A percentile compares a stretch with the other conserved stretches of the same genome.
phyloP scores from a whole-genome alignment of 2,888 invertebrate genomes.

The Patella depressa region DNA sequence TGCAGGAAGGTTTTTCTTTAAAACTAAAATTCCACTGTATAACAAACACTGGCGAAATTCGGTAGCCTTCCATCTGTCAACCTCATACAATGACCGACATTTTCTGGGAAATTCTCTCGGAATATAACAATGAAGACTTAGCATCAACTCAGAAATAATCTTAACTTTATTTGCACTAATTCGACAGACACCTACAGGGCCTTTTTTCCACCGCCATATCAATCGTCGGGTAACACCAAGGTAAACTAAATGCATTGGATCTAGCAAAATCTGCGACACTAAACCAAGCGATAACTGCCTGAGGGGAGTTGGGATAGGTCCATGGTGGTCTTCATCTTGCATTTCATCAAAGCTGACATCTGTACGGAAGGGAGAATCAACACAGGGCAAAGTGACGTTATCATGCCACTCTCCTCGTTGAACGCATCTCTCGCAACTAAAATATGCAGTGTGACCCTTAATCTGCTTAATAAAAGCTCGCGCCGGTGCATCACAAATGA shows the following conservation, averaged over 20 bases:
- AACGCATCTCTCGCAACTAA: constrained; percentile 56
- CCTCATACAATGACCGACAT: constrained; percentile 38
- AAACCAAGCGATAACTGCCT: constrained; percentile 31
- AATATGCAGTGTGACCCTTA: constrained; percentile 55
- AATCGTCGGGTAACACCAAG: constrained; percentile 45
- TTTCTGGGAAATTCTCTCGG: constrained; percentile 48
- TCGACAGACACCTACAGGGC: constrained; percentile 19
- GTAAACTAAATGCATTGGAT: constrained; percentile 58
- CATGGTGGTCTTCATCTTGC: constrained; percentile 40
- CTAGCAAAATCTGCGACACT: constrained; percentile 47
- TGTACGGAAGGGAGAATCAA: constrained; percentile 32
- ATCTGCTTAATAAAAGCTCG: constrained; percentile 51
- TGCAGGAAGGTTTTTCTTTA: constrained; percentile 31
- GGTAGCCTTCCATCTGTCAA: constrained; percentile 56
- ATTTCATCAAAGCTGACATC: constrained; percentile 40
- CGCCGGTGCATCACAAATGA: constrained; percentile 61
- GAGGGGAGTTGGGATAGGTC: constrained; percentile 28
- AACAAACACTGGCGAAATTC: constrained; percentile 54
- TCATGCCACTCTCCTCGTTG: constrained; percentile 31
- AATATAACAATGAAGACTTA: constrained; percentile 25
- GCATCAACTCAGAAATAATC: constrained; percentile 36
- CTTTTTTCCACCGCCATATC: constrained; percentile 35
- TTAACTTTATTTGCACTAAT: constrained; percentile 9
- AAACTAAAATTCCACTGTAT: constrained; percentile 49
- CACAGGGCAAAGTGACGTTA: constrained; percentile 35